Conservation (phyloP, 64 coral and sea anemone genomes). For the Hydrozoanthus tunicans region DNA sequence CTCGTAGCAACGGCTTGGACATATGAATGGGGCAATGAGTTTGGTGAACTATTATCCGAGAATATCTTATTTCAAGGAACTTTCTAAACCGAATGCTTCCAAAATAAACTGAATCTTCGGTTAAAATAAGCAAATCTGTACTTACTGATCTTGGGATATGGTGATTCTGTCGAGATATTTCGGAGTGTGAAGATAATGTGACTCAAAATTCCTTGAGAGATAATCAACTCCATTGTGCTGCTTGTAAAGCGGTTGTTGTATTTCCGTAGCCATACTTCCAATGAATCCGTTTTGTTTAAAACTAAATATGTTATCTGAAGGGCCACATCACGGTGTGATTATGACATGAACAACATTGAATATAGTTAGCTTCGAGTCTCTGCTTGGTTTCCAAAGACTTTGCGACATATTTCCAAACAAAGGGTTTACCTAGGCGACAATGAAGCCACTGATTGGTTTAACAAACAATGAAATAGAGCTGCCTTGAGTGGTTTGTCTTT, state of each 20-base stretch:
- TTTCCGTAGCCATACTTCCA: conserved; percentile 54
- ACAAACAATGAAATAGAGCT: conserved; percentile 10
- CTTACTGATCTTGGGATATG: conserved; percentile 90
- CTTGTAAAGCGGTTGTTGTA: conserved; percentile 64
- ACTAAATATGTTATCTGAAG: neutral
- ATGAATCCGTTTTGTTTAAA: neutral
- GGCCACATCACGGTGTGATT: neutral
- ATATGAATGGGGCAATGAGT: neutral
- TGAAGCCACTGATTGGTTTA: conserved; percentile 13
- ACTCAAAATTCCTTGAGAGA: conserved; percentile 93
- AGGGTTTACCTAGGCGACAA: conserved; percentile 56
- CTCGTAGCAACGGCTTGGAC: conserved; percentile 7
- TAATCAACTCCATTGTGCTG: conserved; percentile 79
- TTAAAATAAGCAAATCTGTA: neutral
- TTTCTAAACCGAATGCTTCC: neutral
- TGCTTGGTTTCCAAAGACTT: conserved; percentile 36
- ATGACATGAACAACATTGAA: conserved; percentile 1
- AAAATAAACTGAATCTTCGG: too few species aligned
- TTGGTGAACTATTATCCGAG: neutral
- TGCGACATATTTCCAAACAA: conserved; percentile 54
- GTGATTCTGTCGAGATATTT: conserved; percentile 74
- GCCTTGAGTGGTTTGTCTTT: neutral
- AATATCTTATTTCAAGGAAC: neutral
- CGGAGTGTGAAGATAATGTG: conserved; percentile 78
- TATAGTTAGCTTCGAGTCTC: neutral